These are phyloP conservation scores for Megaleporinus macrocephalus DNA, from an alignment of 2,113 vertebrate species.

Conservation along the genomic window DNA sequence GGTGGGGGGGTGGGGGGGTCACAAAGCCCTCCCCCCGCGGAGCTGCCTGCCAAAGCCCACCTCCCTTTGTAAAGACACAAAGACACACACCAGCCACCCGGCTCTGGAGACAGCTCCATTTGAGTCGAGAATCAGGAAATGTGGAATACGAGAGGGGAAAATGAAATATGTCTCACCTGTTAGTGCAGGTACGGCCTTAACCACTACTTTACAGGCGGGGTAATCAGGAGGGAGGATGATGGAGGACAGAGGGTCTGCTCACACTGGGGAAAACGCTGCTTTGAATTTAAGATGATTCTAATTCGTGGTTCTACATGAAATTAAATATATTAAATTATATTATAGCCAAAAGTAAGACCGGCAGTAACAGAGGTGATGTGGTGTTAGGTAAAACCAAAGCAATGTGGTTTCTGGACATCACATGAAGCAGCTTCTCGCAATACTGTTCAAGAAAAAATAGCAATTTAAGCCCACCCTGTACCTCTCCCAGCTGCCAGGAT, in stretches of 20 bases:
- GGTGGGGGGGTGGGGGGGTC: not conserved
- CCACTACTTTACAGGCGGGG: not conserved
- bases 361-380: too few relatives aligned
- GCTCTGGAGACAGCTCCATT: slow-evolving; percentile 3
- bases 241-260: not conserved
- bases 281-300: too few relatives aligned
- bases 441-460: not conserved
- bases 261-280: not conserved
- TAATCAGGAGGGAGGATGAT: not conserved
- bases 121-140: not conserved
- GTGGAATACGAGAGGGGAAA: not conserved
- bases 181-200: not conserved
- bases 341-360: too few relatives aligned
- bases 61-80: slow-evolving; percentile 46
- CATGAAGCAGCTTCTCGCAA: too few relatives aligned
- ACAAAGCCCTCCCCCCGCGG: slow-evolving; percentile 16
- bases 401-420: too few relatives aligned
- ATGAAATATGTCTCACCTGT: not conserved
- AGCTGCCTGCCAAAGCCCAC: slow-evolving; percentile 33
- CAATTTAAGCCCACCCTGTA: slow-evolving; percentile 39
- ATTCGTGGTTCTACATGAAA: too few relatives aligned
- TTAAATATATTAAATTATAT: too few relatives aligned
- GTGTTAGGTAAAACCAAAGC: too few relatives aligned
- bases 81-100: slow-evolving; percentile 19
- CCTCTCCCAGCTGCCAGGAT: slow-evolving; percentile 42